phyloP scores from a whole-genome alignment of 2,113 vertebrate genomes.

The Azemiops feae region DNA sequence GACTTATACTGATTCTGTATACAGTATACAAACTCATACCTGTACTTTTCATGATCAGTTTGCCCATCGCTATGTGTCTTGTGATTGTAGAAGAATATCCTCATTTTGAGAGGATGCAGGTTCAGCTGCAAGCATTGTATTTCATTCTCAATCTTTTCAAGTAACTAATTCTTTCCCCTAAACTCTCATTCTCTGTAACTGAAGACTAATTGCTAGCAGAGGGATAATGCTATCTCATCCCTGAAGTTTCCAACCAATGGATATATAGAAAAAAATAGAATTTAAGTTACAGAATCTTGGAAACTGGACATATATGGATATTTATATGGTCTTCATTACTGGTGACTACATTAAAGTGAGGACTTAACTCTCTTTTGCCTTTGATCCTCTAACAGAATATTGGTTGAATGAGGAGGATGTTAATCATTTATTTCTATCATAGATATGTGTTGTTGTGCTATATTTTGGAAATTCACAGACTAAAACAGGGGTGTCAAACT shows the following conservation, averaged over 20 bases:
- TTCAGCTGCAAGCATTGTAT: background rate
- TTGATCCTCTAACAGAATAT: background rate
- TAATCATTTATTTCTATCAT: background rate
- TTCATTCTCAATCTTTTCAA: background rate
- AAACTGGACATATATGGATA: background rate
- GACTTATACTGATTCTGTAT: background rate
- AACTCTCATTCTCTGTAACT: background rate
- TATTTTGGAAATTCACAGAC: background rate
- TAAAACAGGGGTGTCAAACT: background rate
- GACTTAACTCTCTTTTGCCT: background rate
- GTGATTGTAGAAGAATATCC: background rate
- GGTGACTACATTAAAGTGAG: background rate
- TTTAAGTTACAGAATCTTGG: background rate
- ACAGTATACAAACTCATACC: background rate
- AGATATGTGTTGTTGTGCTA: background rate
- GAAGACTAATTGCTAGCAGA: background rate
- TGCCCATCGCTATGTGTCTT: background rate
- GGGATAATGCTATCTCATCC: background rate
- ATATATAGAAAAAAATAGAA: background rate
- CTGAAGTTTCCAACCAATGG: background rate
- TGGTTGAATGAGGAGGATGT: background rate
- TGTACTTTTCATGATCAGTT: background rate
- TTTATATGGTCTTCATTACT: background rate
- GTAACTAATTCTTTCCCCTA: background rate
- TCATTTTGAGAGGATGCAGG: background rate